phyloP scores from a whole-genome alignment of 2,888 invertebrate genomes.

The Phaonia tiefii region DNA sequence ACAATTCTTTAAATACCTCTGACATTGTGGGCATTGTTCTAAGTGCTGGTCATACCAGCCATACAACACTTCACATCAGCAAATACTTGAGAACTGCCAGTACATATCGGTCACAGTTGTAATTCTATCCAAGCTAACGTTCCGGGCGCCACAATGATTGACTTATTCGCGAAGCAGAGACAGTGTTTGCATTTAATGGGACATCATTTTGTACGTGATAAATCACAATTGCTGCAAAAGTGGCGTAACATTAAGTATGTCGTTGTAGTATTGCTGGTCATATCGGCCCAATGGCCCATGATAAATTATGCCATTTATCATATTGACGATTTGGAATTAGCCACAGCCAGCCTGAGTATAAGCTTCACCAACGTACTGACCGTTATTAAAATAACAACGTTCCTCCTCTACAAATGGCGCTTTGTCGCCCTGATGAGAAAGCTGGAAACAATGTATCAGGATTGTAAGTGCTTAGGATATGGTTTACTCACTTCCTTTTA shows the following conservation, averaged over 20 bases:
- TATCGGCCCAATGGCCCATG: constrained; percentile 77
- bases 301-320: constrained; percentile 73
- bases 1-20: constrained; percentile 40
- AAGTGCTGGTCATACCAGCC: neutral
- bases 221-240: constrained; percentile 57
- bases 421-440: constrained; percentile 73
- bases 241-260: constrained; percentile 62
- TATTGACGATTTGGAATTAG: constrained; percentile 73
- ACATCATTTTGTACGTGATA: constrained; percentile 67
- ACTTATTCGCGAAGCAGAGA: constrained; percentile 73
- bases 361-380: constrained; percentile 76
- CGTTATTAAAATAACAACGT: constrained; percentile 76
- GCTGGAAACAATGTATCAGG: constrained; percentile 72
- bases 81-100: constrained; percentile 12
- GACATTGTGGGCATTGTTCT: constrained; percentile 15
- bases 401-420: constrained; percentile 72
- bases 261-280: constrained; percentile 69
- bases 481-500: no score
- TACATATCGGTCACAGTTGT: neutral
- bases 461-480: constrained; percentile 71
- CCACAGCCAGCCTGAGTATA: constrained; percentile 76
- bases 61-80: constrained; percentile 21
- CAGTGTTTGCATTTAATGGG: constrained; percentile 74
- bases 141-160: constrained; percentile 42
- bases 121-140: neutral